These are phyloP conservation scores for Epistrophella euchroma DNA, from an alignment of 2,888 invertebrate genomes.

Conservation along the genomic window DNA sequence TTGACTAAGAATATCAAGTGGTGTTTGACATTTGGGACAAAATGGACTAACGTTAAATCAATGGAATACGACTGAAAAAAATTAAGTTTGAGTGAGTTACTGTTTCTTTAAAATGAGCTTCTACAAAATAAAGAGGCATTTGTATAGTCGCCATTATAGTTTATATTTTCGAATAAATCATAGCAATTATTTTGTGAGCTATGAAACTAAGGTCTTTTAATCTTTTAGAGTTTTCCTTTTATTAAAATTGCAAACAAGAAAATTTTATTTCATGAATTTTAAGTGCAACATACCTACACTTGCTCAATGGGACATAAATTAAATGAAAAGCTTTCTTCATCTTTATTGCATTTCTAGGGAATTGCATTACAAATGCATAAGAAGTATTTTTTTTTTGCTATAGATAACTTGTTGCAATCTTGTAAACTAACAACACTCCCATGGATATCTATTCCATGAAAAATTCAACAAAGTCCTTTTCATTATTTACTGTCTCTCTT, in stretches of 20 bases:
- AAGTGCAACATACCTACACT: not conserved
- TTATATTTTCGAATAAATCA: too few relatives aligned
- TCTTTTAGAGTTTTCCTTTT: too few relatives aligned
- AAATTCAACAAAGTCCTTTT: slow-evolving; percentile 15
- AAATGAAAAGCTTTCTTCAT: slow-evolving; percentile 4
- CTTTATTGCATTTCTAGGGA: not conserved
- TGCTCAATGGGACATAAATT: not conserved
- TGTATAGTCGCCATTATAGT: too few relatives aligned
- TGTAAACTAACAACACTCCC: not conserved
- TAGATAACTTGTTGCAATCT: not conserved
- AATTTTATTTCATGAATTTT: not conserved
- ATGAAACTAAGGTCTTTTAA: too few relatives aligned
- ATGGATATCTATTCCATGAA: slow-evolving; percentile 14
- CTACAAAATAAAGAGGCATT: too few relatives aligned
- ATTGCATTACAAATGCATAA: slow-evolving; percentile 41
- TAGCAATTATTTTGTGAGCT: too few relatives aligned
- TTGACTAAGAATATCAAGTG: too few relatives aligned
- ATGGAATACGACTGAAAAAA: too few relatives aligned
- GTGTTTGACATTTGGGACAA: too few relatives aligned
- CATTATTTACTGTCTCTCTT: not conserved
- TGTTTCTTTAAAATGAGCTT: too few relatives aligned
- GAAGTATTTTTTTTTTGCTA: not conserved
- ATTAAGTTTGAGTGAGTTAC: too few relatives aligned
- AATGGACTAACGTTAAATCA: too few relatives aligned
- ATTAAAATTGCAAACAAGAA: not conserved